phyloP scores from a whole-genome alignment of 2,113 vertebrate species.

The Erythrocebus patas region DNA sequence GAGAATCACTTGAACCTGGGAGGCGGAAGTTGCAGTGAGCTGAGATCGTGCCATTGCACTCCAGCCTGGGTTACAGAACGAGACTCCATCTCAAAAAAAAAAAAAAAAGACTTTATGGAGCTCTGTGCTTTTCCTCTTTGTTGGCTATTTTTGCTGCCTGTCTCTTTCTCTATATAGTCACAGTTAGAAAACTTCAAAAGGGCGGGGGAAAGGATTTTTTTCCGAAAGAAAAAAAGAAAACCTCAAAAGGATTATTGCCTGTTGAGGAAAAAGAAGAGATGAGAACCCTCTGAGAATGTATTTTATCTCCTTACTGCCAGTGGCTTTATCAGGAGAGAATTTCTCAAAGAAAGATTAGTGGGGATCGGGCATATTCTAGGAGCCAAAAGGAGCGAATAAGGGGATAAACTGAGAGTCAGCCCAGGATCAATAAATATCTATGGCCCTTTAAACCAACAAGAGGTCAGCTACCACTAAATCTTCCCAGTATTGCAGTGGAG shows the following conservation, averaged over 20 bases:
- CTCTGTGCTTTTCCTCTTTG: neutral
- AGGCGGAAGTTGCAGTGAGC: too few species aligned
- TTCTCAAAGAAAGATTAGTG: neutral
- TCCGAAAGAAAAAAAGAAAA: neutral
- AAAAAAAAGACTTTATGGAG: neutral
- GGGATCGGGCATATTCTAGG: neutral
- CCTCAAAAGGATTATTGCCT: constrained; percentile 7
- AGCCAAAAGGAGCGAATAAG: neutral
- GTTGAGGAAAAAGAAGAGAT: constrained; percentile 10
- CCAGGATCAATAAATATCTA: neutral
- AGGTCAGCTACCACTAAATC: neutral
- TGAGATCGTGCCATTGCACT: too few species aligned
- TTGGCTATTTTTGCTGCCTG: neutral
- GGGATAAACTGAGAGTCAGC: neutral
- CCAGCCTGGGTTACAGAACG: too few species aligned
- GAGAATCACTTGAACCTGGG: too few species aligned
- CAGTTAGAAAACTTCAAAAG: neutral
- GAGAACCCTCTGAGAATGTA: neutral
- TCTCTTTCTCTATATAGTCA: neutral
- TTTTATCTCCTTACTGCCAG: neutral
- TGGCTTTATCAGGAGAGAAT: constrained; percentile 34
- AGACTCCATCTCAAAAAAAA: too few species aligned
- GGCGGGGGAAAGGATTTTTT: too few species aligned
- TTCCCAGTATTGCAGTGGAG: neutral
- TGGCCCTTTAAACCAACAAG: neutral